Percentiles rank a stretch among this genome's conserved stretches.
phyloP scores from a whole-genome alignment of 2,888 invertebrate genomes.

The Lutraria lutraria region DNA sequence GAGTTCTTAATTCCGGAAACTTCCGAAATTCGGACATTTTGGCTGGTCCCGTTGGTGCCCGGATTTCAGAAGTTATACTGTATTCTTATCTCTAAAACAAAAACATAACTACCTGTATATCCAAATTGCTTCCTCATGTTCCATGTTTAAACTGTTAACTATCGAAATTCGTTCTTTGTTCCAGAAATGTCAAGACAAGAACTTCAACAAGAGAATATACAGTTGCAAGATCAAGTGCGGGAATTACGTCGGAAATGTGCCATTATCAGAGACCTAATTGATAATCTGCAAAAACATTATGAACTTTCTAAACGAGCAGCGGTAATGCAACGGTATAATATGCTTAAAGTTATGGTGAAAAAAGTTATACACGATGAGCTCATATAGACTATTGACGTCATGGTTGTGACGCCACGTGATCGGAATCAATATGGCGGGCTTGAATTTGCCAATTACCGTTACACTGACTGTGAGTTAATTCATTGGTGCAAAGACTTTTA shows the following conservation, averaged over 20 bases:
- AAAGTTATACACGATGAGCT: slow-evolving; percentile 74
- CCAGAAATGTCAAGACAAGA: slow-evolving; percentile 96
- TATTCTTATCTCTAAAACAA: too few species aligned
- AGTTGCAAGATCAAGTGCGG: slow-evolving; percentile 94
- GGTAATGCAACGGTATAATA: slow-evolving; percentile 79
- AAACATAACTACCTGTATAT: too few species aligned
- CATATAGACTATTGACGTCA: slow-evolving; percentile 36
- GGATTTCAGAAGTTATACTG: too few species aligned
- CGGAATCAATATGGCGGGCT: slow-evolving; percentile 10
- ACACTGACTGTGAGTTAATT: not conserved
- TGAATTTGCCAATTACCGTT: not conserved
- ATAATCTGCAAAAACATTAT: slow-evolving; percentile 79
- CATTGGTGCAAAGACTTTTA: not conserved
- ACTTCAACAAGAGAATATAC: slow-evolving; percentile 96
- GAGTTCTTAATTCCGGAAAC: too few species aligned
- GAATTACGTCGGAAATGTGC: slow-evolving; percentile 80
- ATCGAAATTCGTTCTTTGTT: slow-evolving; percentile 53
- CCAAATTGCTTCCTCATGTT: too few species aligned
- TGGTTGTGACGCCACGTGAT: not conserved
- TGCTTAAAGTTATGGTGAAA: slow-evolving; percentile 83
- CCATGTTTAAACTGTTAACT: not conserved
- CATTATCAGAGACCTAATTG: slow-evolving; percentile 82
- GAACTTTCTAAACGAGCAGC: slow-evolving; percentile 82
- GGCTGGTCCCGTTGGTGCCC: too few species aligned
- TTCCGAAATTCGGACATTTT: too few species aligned